These are phyloP conservation scores for Neodontobutis hainanensis DNA, from an alignment of 2,113 vertebrate genomes.

Conservation along the genomic window DNA sequence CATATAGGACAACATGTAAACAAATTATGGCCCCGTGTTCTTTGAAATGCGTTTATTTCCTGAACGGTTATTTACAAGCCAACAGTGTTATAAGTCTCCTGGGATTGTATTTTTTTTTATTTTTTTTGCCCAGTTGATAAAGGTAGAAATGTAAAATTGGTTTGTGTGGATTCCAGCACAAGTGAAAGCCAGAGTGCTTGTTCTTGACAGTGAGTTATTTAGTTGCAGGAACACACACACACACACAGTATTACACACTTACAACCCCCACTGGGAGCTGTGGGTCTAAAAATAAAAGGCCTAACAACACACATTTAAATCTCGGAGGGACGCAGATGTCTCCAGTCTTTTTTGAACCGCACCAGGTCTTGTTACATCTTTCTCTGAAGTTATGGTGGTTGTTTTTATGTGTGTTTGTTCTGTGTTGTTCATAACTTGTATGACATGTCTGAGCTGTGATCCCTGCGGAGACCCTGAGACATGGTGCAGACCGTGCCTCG, in stretches of 20 bases:
- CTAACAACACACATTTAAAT: slow-evolving; percentile 79
- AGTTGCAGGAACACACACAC: slow-evolving; percentile 69
- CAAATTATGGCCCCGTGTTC: slow-evolving; percentile 57
- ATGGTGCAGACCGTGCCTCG: slow-evolving; percentile 38
- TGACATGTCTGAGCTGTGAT: slow-evolving; percentile 59
- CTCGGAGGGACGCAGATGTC: slow-evolving; percentile 79
- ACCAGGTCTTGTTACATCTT: slow-evolving; percentile 69
- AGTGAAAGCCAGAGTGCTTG: slow-evolving; percentile 61
- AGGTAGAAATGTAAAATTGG: slow-evolving; percentile 62
- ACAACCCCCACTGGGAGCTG: slow-evolving; percentile 76
- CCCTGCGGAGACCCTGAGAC: slow-evolving; percentile 44
- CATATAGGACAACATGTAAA: slow-evolving; percentile 58
- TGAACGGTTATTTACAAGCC: slow-evolving; percentile 58
- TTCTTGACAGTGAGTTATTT: slow-evolving; percentile 80
- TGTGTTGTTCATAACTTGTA: slow-evolving; percentile 39
- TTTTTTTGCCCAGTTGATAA: slow-evolving; percentile 44
- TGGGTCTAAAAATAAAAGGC: slow-evolving; percentile 82
- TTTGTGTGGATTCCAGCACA: slow-evolving; percentile 61
- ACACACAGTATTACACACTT: slow-evolving; percentile 75
- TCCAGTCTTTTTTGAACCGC: slow-evolving; percentile 74
- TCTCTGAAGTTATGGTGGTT: slow-evolving; percentile 56
- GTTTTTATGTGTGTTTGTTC: slow-evolving; percentile 61
- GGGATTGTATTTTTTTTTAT: slow-evolving; percentile 34
- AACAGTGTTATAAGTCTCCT: slow-evolving; percentile 59
- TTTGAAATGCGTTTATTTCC: slow-evolving; percentile 64